These are phyloP conservation scores for Prostheceraeus crozeri DNA, from an alignment of 2,888 invertebrate genomes.

Conservation along the genomic window DNA sequence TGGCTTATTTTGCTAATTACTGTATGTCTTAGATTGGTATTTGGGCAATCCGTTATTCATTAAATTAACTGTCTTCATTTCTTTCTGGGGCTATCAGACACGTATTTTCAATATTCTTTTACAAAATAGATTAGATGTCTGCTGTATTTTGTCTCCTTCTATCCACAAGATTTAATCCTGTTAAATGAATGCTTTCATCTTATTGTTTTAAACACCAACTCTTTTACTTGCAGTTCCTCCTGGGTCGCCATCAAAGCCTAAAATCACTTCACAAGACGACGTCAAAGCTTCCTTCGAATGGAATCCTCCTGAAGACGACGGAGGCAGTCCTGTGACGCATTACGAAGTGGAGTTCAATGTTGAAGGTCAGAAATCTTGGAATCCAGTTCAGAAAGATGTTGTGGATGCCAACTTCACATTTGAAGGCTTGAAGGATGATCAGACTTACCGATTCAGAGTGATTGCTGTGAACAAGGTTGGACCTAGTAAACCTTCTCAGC, in stretches of 20 bases:
- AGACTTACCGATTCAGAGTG: slow-evolving; percentile 43
- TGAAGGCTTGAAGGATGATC: background rate
- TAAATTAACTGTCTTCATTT: no score
- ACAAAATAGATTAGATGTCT: no score
- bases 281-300: slow-evolving; percentile 41
- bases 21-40: no score
- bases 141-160: no score
- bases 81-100: no score
- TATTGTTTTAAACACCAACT: no score
- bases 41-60: no score
- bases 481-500: slow-evolving; percentile 39
- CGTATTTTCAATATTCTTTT: no score
- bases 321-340: slow-evolving; percentile 48
- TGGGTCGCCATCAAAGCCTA: background rate
- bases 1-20: no score
- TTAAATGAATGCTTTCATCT: no score
- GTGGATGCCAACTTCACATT: slow-evolving; percentile 18
- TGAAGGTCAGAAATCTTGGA: slow-evolving; percentile 17
- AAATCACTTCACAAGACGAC: background rate
- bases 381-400: background rate
- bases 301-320: slow-evolving; percentile 52
- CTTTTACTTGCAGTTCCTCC: slow-evolving; percentile 6
- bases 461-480: slow-evolving; percentile 43
- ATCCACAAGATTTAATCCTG: no score
- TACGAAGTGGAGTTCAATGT: slow-evolving; percentile 25